Conservation (phyloP, 2,888 invertebrate species). For the Myopa tessellatipennis region DNA sequence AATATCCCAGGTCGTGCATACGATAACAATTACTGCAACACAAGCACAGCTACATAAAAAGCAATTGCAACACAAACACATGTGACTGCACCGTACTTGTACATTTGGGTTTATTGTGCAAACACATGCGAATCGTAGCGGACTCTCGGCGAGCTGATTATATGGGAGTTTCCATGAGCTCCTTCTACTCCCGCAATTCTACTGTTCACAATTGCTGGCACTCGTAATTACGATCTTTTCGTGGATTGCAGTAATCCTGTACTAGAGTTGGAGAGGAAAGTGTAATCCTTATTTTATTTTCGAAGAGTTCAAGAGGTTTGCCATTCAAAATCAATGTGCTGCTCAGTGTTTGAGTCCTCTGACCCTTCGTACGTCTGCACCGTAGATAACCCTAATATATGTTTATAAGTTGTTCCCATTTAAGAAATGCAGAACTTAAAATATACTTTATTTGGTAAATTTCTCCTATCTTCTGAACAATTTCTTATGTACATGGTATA, state of each 20-base stretch:
- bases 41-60: constrained; percentile 44
- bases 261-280: too few species aligned
- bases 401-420: too few species aligned
- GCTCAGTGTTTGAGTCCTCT: too few species aligned
- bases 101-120: constrained; percentile 19
- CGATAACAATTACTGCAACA: constrained; percentile 50
- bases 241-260: too few species aligned
- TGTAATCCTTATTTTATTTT: too few species aligned
- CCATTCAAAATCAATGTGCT: neutral
- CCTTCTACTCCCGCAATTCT: neutral
- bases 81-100: neutral
- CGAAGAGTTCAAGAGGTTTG: neutral
- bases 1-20: constrained; percentile 45
- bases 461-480: too few species aligned
- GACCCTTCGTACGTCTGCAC: too few species aligned
- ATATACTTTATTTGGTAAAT: too few species aligned
- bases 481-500: too few species aligned
- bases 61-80: constrained; percentile 31
- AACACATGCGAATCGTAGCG: constrained; percentile 38
- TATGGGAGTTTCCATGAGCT: constrained; percentile 47
- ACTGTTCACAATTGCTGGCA: neutral
- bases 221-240: too few species aligned
- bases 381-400: too few species aligned
- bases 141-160: constrained; percentile 47
- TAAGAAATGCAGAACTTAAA: too few species aligned